Evolutionary conservation across 2,888 invertebrate species (phyloP), one percentile per base, ranked within the genome.

Genomic region (Sphaerophoria taeniata): DNA sequence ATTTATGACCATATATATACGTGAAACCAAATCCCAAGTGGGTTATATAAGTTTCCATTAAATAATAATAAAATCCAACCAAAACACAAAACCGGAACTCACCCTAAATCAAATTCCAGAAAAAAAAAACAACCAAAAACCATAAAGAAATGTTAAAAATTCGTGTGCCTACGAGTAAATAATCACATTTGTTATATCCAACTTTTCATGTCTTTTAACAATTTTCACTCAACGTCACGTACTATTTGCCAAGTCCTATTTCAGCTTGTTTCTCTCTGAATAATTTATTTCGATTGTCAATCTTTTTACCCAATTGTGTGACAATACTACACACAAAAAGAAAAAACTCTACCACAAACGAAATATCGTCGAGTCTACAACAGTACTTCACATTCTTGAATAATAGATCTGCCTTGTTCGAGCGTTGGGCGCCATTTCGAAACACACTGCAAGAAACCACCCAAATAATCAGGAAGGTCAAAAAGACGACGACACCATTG

Each of bases 201-300:
- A 60, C 16, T 34, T 49, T 56, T 34, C n/a, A 31, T 61, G 36
- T 39, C 31, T 31, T 39, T 16, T 31, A 65, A 39, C 39, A 67
- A 67, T 73, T 78, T n/a, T 31, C 43, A 9, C n/a, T 12, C 51
- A 72, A 58, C 49, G 56, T 70, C 74, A 74, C 74, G 74, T 70
- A 51, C n/a, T 39, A 31, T 67, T 39, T 58, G 33, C 39, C 55
- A 12, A 61, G 61, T 43, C 51, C 33, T 61, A 24, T 56, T 51
- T 36, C 53, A 43, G 49, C 63, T 36, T 45, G 45, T 49, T 24
- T 24, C 45, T 16, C 63, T 31, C 9, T 81, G 16, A 67, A 82
- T 82, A 55, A 76, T 77, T 77, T 47, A 82, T 72, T 77, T 34
- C n/a, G 45, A 63, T 53, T 80, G 56, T 34, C 80, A 75, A 80